Base-by-base conservation (phyloP, 2,113 vertebrate genomes). In the Tachysurus vachellii region DNA sequence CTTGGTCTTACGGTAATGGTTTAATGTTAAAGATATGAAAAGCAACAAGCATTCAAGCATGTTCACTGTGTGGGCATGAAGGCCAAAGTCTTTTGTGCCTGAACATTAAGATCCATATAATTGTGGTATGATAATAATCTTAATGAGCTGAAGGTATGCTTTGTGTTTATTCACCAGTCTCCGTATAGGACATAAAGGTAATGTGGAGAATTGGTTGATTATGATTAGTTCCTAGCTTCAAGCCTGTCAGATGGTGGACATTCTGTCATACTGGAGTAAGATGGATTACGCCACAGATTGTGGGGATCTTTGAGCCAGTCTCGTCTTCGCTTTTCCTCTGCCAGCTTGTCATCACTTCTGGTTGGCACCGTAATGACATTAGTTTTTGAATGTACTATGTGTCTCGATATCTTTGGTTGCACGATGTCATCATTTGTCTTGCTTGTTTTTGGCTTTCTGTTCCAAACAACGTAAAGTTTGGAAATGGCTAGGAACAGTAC, bases 241-340 rank as follows among this genome's bases (percentile, higher is more conserved):
- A 19, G 57, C 44, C 44, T 70, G 79, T 85, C 86, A 87, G 88
- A 83, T 85, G 70, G 83, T 76, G 83, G 80, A 82, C 56, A n/a
- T 79, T 42, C 61, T 80, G 79, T 87, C 54, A 59, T 76, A 36
- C 62, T 26, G 14, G 86, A 68, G 70, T 76, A 76, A 87, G 17
- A 47, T 73, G 71, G 62, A 88, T 86, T 88, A 80, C 12, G 26
- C 70, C 23, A 50, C 82, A 85, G 83, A 88, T 86, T 87, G 83
- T 83, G 71, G n/a, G 62, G 86, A 81, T 87, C 47, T 80, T 47
- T n/a, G 19, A 16, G 83, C 80, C 75, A 56, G 62, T 59, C 42
- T 83, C 42, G 0, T 86, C 82, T 54, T 12, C 57, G 36, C 26
- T 71, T 53, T 79, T 76, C 50, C 61, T 73, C 53, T 64, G 81